Evolutionary conservation across 2,888 invertebrate genomes (phyloP).

Genomic region (Mythimna vitellina): DNA sequence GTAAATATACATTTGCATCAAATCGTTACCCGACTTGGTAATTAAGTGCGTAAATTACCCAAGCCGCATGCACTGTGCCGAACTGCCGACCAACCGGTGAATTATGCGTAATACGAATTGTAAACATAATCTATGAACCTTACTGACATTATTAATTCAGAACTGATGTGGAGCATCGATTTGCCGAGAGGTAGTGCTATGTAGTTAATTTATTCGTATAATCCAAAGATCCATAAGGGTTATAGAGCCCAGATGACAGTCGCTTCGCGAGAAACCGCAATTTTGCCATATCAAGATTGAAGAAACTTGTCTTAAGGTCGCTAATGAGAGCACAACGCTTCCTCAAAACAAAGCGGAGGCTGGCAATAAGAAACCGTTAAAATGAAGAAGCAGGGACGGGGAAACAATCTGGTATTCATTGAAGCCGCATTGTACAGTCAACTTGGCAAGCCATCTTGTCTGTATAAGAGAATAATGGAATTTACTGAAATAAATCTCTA

Average conservation of each 20-base stretch:
- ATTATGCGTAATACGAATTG: conserved; percentile 53
- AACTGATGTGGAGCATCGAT: conserved; percentile 28
- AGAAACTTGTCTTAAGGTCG: conserved; percentile 56
- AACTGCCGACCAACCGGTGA: conserved; percentile 39
- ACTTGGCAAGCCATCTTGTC: conserved; percentile 47
- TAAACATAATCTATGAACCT: conserved; percentile 56
- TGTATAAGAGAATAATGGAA: conserved; percentile 39
- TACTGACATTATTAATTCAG: conserved; percentile 40
- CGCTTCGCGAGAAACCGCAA: conserved; percentile 34
- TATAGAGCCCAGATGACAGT: conserved; percentile 24
- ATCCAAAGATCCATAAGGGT: conserved; percentile 28
- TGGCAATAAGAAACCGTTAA: conserved; percentile 60
- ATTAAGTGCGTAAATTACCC: conserved; percentile 59
- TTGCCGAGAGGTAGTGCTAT: not conserved
- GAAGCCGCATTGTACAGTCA: conserved; percentile 57
- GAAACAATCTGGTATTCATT: conserved; percentile 60
- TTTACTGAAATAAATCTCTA: conserved; percentile 15
- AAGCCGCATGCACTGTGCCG: conserved; percentile 45
- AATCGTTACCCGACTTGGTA: conserved; percentile 51
- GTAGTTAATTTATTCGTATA: conserved; percentile 20
- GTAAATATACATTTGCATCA: conserved; percentile 54
- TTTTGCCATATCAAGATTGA: conserved; percentile 57
- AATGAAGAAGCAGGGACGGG: conserved; percentile 60
- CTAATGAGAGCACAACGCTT: conserved; percentile 59
- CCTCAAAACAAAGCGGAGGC: conserved; percentile 58